phyloP scores from a whole-genome alignment of 1,140 invertebrate genomes.

The Cydia amplana region DNA sequence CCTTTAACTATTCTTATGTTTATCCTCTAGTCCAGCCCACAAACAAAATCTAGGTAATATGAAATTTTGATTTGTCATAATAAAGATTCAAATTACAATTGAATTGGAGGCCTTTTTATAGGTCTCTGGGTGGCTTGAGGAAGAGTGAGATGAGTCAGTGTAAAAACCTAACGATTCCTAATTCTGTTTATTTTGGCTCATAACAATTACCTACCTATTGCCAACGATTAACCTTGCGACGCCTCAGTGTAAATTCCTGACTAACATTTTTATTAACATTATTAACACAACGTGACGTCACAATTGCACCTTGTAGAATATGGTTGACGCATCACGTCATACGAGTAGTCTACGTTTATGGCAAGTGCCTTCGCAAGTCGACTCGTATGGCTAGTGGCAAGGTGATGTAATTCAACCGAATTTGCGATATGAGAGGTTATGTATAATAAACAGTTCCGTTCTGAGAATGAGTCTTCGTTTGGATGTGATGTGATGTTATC shows the following conservation, averaged over 20 bases:
- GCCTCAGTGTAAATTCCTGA: neutral
- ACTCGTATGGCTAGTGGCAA: constrained; percentile 4
- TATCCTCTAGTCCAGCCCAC: too few relatives aligned
- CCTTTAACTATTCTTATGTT: too few relatives aligned
- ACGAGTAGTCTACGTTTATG: neutral
- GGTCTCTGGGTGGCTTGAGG: too few relatives aligned
- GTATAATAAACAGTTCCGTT: neutral
- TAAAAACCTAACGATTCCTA: neutral
- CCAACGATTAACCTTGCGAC: neutral
- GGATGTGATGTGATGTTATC: neutral
- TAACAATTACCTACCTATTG: neutral
- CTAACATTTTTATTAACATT: too few relatives aligned
- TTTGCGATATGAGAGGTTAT: constrained; percentile 5
- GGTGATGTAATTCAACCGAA: neutral
- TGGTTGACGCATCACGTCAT: neutral
- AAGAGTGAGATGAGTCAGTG: neutral
- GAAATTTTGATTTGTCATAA: too few relatives aligned
- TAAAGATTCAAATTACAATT: too few relatives aligned
- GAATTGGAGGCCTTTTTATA: too few relatives aligned
- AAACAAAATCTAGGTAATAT: too few relatives aligned
- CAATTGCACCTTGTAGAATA: neutral
- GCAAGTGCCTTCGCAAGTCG: neutral
- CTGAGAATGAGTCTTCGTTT: neutral
- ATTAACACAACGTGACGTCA: neutral
- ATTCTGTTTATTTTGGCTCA: neutral